A percentile compares a stretch with the other conserved stretches of the same genome.
phyloP scores from a whole-genome alignment of 2,888 invertebrate species.

The Coelopa pilipes region DNA sequence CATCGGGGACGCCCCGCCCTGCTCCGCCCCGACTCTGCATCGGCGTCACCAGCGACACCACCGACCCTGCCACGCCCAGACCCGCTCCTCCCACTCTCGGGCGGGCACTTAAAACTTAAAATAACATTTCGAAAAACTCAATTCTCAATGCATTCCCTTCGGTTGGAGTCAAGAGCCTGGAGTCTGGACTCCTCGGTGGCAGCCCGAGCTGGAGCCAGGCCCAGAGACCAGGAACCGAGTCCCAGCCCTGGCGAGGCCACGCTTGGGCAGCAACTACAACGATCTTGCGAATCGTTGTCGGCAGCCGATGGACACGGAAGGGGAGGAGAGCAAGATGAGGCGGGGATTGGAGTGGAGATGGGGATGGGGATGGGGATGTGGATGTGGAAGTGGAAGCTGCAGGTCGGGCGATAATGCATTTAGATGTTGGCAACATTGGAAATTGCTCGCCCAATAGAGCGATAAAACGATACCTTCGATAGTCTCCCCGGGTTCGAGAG shows the following conservation, averaged over 20 bases:
- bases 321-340: too few species aligned
- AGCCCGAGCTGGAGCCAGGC: too few species aligned
- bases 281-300: neutral
- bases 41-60: too few species aligned
- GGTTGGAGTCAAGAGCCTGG: neutral
- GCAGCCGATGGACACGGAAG: too few species aligned
- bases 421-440: constrained; percentile 16
- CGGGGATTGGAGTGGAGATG: too few species aligned
- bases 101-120: constrained; percentile 14
- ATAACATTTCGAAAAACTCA: constrained; percentile 16
- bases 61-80: neutral
- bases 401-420: constrained; percentile 26
- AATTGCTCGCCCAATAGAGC: constrained; percentile 21
- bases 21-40: too few species aligned
- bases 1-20: neutral
- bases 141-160: constrained; percentile 11
- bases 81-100: neutral
- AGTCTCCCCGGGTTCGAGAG: too few species aligned
- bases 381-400: neutral
- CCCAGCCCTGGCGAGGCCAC: too few species aligned
- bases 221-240: too few species aligned
- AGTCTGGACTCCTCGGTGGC: too few species aligned
- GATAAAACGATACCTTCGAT: constrained; percentile 1
- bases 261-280: too few species aligned
- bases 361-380: too few species aligned